phyloP scores from a whole-genome alignment of 2,113 vertebrate species.

The Hemichromis elongatus region DNA sequence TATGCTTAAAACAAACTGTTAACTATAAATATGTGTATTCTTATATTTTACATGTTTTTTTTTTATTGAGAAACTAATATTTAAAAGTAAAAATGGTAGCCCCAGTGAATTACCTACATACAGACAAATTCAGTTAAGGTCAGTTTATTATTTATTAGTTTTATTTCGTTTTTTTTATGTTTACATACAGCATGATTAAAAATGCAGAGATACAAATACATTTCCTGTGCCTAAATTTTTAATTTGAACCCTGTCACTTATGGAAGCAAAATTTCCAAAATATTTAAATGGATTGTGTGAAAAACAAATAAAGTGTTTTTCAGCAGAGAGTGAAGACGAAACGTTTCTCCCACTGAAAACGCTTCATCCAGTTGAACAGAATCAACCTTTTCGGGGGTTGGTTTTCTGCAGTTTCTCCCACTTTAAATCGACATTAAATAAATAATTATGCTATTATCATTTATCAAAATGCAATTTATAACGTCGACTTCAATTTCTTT shows the following conservation, averaged over 20 bases:
- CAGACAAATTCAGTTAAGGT: neutral
- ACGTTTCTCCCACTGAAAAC: neutral
- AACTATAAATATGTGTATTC: neutral
- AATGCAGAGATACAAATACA: neutral
- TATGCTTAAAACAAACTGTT: neutral
- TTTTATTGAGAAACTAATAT: neutral
- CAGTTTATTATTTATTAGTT: neutral
- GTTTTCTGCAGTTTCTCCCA: neutral
- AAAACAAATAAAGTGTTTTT: neutral
- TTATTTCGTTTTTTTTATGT: neutral
- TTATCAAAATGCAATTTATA: neutral
- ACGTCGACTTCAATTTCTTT: neutral
- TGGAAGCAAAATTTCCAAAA: neutral
- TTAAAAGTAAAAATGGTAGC: neutral
- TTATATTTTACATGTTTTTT: neutral
- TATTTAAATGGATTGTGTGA: neutral
- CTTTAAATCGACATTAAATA: neutral
- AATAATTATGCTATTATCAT: fast-evolving
- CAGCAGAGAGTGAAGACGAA: fast-evolving
- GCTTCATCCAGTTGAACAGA: neutral
- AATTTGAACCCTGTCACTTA: neutral
- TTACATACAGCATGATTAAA: neutral
- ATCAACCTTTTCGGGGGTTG: neutral
- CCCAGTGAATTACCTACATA: neutral
- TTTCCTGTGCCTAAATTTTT: neutral